A percentile compares a stretch with the other conserved stretches of the same genome.
phyloP scores from a whole-genome alignment of 2,113 vertebrate genomes.

The Apeltes quadracus region DNA sequence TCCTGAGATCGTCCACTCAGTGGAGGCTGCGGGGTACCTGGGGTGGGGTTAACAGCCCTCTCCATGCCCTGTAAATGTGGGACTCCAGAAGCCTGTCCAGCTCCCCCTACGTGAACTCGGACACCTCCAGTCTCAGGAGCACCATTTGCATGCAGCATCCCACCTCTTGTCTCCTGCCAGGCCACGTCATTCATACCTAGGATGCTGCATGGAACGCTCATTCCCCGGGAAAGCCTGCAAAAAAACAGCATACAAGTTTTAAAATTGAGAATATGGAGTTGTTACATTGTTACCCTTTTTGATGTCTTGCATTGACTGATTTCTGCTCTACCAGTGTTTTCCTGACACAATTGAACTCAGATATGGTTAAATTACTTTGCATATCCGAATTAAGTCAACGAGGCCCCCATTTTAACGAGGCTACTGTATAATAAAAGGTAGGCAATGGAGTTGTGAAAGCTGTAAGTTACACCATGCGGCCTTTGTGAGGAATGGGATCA shows the following conservation, averaged over 20 bases:
- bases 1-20: constrained; percentile 78
- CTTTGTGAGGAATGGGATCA: not conserved
- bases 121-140: constrained; percentile 75
- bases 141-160: constrained; percentile 78
- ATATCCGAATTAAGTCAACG: not conserved
- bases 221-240: constrained; percentile 77
- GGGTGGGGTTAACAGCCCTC: constrained; percentile 56
- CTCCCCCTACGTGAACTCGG: constrained; percentile 65
- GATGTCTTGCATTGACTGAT: not conserved
- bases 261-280: not conserved
- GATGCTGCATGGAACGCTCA: constrained; percentile 85
- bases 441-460: not conserved
- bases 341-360: not conserved
- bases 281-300: not conserved
- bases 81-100: constrained; percentile 65
- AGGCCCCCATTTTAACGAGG: not conserved
- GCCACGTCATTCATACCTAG: constrained; percentile 85
- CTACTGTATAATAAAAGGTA: not conserved
- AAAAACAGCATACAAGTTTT: not conserved
- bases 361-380: not conserved
- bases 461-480: not conserved
- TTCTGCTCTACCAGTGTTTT: not conserved
- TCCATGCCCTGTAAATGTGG: constrained; percentile 76
- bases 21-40: constrained; percentile 68
- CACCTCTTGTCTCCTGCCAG: constrained; percentile 84